phyloP scores from a whole-genome alignment of 2,797 vertebrate species.

The Furcifer pardalis region DNA sequence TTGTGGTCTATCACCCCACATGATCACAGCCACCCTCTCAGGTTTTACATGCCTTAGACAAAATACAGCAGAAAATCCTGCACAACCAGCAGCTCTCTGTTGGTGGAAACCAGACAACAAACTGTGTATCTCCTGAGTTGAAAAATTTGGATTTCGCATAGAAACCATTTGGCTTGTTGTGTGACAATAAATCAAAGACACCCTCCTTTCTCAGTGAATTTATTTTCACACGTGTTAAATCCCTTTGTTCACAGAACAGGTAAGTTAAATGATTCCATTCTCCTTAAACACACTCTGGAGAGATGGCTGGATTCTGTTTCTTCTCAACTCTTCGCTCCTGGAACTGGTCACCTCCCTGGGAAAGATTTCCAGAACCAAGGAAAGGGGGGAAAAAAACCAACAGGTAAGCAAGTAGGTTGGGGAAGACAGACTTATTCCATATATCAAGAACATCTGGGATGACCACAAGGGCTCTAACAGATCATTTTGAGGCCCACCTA shows the following conservation, averaged over 20 bases:
- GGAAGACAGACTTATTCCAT: not conserved
- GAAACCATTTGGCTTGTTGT: too few species aligned
- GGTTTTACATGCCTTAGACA: too few species aligned
- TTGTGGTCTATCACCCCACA: too few species aligned
- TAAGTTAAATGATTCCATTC: not conserved
- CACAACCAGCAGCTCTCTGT: too few species aligned
- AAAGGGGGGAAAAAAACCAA: slow-evolving; percentile 7
- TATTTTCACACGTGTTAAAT: not conserved
- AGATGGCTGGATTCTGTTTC: not conserved
- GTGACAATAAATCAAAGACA: not conserved
- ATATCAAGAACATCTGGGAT: not conserved
- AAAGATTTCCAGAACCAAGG: not conserved
- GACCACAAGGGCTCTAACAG: not conserved
- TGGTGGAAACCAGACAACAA: too few species aligned
- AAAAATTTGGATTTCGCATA: too few species aligned
- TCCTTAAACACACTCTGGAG: fast-evolving
- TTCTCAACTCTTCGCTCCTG: not conserved
- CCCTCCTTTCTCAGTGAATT: not conserved
- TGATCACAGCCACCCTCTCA: too few species aligned
- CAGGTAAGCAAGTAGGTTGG: fast-evolving
- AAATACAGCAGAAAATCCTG: too few species aligned
- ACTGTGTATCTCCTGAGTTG: too few species aligned
- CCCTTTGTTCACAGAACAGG: not conserved
- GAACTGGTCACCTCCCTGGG: slow-evolving; percentile 33
- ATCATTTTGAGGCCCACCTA: not conserved